Evolutionary conservation across 2,797 vertebrate genomes (phyloP), one percentile per base, ranked within the genome.

Genomic region (Brachyrhaphis roseni): DNA sequence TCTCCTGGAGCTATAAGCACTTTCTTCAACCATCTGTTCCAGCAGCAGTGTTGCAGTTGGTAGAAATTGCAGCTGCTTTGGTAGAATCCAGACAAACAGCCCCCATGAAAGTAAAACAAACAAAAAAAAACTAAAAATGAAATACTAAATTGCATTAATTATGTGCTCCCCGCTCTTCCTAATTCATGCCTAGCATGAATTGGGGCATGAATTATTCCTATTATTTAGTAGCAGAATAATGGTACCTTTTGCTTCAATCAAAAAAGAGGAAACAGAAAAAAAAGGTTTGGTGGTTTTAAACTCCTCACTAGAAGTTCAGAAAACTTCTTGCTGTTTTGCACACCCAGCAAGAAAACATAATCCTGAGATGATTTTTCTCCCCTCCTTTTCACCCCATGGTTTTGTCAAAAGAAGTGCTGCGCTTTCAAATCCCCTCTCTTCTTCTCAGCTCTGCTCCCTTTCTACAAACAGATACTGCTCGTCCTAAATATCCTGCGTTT

Each of bases 341-440:
- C 83, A 89, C 79, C 26, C 88, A 88, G 91, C 89, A 88, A 82
- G 85, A 94, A 92, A 82, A 83, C 68, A 62, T 88, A 89, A 91
- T 92, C 91, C 91, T 78, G 74, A 85, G 80, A 93, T 85, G 82
- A 84, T 77, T 84, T 80, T 78, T 76, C 66, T 64, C 34, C 18
- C 13, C 46, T 78, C 59, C 73, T 53, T 84, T 87, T 87, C 76
- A 86, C 75, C 53, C 78, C 55, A 77, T 89, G 79, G 78, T 91
- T 93, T 89, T 82, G 71, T 78, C 78, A 90, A 88, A 88, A 82
- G 87, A 93, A 94, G 70, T 88, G 92, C 90, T 93, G 91, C 1
- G 85, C 83, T 91, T 91, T 94, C 90, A 92, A 93, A 91, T 94
- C 89, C 87, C 72, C 76, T 87, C 82, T 92, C 84, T 84, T 90